Evolutionary conservation across 2,113 vertebrate species (phyloP).

Genomic region (Clarias magur): DNA sequence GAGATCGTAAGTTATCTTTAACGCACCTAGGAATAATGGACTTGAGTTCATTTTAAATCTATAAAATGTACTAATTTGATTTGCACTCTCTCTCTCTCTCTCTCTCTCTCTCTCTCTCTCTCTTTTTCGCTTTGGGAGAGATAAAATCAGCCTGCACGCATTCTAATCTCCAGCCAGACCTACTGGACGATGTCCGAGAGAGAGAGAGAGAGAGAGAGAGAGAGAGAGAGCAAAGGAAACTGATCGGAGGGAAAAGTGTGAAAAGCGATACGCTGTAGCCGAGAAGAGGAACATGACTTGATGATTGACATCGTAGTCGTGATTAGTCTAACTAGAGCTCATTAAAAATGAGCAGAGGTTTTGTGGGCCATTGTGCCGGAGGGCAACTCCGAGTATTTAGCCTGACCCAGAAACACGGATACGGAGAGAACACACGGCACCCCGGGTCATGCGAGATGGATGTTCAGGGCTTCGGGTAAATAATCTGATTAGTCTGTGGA

Average conservation of each 20-base stretch:
- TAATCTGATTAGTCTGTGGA: neutral
- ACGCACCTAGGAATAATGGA: neutral
- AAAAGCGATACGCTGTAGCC: neutral
- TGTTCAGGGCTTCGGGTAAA: conserved; percentile 18
- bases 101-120: neutral
- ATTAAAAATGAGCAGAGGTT: conserved; percentile 14
- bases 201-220: too few species aligned
- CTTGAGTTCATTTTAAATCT: neutral
- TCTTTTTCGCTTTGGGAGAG: neutral
- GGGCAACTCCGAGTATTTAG: conserved; percentile 31
- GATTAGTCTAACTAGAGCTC: conserved; percentile 16
- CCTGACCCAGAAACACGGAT: conserved; percentile 46
- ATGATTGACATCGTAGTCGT: conserved; percentile 2
- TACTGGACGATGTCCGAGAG: neutral
- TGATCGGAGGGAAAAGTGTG: neutral
- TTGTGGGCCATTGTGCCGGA: conserved; percentile 24
- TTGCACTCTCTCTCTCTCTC: too few species aligned
- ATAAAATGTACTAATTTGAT: too few species aligned
- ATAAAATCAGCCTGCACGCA: neutral
- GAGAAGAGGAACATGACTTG: neutral
- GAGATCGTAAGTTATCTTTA: neutral
- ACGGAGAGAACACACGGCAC: conserved; percentile 5
- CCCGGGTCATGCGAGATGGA: neutral
- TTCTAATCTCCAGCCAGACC: neutral
- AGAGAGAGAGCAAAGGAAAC: neutral